Conservation (phyloP, 2,797 vertebrate species). For the Furcifer pardalis region DNA sequence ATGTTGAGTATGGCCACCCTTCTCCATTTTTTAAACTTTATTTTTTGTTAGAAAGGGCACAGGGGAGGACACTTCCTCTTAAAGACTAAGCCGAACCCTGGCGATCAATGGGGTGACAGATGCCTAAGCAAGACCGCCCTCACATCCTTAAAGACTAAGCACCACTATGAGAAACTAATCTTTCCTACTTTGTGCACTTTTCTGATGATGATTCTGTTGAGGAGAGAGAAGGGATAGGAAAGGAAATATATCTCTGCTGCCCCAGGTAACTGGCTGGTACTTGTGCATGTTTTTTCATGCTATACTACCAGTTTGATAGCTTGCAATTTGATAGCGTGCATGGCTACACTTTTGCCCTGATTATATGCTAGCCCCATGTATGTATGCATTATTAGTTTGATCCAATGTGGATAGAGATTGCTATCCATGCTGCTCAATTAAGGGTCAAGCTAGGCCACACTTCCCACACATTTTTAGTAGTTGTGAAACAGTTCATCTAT, state of each 20-base stretch:
- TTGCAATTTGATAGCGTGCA: neutral
- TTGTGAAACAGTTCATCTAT: too few species aligned
- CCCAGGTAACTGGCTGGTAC: too few species aligned
- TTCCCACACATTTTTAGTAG: too few species aligned
- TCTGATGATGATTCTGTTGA: neutral
- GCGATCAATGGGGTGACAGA: too few species aligned
- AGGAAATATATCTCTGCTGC: too few species aligned
- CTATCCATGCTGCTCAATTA: neutral
- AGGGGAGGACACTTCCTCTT: neutral
- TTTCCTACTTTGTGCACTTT: neutral
- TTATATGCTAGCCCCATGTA: neutral
- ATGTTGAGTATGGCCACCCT: neutral
- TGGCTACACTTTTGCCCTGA: neutral
- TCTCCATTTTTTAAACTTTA: too few species aligned
- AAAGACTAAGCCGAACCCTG: neutral
- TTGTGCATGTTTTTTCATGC: neutral
- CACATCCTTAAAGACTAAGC: neutral
- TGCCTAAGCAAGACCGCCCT: too few species aligned
- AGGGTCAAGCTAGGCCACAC: too few species aligned
- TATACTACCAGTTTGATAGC: neutral
- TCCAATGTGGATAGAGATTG: neutral
- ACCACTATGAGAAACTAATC: too few species aligned
- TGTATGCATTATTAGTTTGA: neutral
- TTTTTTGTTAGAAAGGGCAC: neutral
- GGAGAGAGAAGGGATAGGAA: too few species aligned